Evolutionary conservation across 2,797 vertebrate genomes (phyloP), one percentile per base, ranked within the genome.

Genomic region (Allobates femoralis): DNA sequence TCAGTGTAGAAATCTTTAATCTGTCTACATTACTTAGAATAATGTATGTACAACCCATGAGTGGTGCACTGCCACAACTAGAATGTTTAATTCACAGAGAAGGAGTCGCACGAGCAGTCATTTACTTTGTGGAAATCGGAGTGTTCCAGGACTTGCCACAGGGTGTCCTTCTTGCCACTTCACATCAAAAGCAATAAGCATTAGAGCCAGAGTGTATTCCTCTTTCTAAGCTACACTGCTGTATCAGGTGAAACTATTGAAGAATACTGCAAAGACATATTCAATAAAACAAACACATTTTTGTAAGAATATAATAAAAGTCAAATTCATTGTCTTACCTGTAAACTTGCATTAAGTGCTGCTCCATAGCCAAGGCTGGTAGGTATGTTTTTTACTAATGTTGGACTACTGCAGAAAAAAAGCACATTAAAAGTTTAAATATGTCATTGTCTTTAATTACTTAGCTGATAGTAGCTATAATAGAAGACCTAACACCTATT

Each of bases 341-440:
- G 98, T 94, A 99, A 96, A 93, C 98, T 99, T 92, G 98, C 98
- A 88, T 99, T 99, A 90, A 99, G 96, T 93, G 98, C 97, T 90
- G 96, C 96, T 95, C 98, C 98, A 81, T 99, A 99, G 89, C 98
- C 98, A 87, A 99, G 96, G 94, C 98, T 99, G 91, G 96, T 97
- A 84, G 97, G 98, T 92, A 99, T 96, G 92, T 99, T 99, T 96
- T 99, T 99, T 92, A 99, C 98, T 94, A 99, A 96, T 79, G 98
- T 98, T 89, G 98, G 98, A 89, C 98, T 99, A 93, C 98, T 99
- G 93, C 71, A 92, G 93, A 91, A 75, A 93, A 94, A 93, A 62
- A 1, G 62, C 16, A 80, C 23, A 55, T 18, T 23, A 7, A 60
- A n/a, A 56, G 32, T 28, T 62, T 37, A 73, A 50, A 26, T 16